A percentile compares a stretch with the other conserved stretches of the same genome.
Evolutionary conservation across 2,888 invertebrate genomes (phyloP).

Genomic region (Pseudoips prasinana): DNA sequence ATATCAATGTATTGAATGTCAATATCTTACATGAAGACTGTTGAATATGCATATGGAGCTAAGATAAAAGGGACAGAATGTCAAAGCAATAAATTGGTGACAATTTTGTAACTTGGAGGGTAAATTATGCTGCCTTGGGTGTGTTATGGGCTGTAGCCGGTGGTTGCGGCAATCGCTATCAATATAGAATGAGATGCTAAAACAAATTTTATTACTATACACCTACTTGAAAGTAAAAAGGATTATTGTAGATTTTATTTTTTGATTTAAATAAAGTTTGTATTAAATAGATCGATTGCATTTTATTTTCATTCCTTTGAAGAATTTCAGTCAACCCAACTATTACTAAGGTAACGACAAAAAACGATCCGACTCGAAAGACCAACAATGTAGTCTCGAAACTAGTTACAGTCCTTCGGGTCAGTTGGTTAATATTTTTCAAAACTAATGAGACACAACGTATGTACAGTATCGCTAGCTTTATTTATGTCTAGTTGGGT

Average conservation of each 20-base stretch:
- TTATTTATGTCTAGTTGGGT: no score
- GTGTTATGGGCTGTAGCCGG: slow-evolving; percentile 21
- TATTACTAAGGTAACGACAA: no score
- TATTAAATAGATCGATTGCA: slow-evolving; percentile 57
- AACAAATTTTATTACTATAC: slow-evolving; percentile 71
- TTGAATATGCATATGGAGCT: background rate
- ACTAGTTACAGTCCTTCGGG: no score
- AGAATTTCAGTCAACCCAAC: no score
- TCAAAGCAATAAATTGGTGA: slow-evolving; percentile 35
- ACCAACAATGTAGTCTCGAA: no score
- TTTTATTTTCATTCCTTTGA: slow-evolving; percentile 12
- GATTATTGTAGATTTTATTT: slow-evolving; percentile 81
- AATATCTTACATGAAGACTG: no score
- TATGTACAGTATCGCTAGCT: no score
- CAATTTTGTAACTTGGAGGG: slow-evolving; percentile 41
- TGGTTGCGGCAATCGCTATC: slow-evolving; percentile 32
- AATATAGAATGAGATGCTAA: slow-evolving; percentile 56
- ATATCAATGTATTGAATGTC: no score
- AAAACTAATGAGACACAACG: no score
- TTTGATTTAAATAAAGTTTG: slow-evolving; percentile 82
- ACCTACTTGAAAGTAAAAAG: slow-evolving; percentile 67
- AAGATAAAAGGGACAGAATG: slow-evolving; percentile 33
- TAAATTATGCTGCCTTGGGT: slow-evolving; percentile 48
- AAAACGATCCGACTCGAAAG: no score
- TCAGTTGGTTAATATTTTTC: no score